Evolutionary conservation across 64 coral and sea anemone species (phyloP).

Genomic region (Montipora capricornis): DNA sequence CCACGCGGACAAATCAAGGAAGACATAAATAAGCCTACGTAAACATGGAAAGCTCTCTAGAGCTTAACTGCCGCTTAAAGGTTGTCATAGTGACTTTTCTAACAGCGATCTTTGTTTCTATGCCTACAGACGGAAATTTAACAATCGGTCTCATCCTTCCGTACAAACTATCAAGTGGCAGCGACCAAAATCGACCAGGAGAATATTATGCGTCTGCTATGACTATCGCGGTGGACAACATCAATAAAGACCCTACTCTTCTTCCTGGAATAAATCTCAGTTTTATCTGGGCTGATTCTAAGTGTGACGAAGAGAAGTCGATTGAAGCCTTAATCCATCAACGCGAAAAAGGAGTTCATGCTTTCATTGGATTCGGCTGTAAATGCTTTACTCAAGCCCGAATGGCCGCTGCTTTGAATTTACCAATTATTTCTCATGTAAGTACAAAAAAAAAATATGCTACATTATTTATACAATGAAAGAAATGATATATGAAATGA

Average conservation of each 20-base stretch:
- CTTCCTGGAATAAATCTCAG: slow-evolving; percentile 64
- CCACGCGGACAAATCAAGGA: not conserved
- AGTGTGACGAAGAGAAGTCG: slow-evolving; percentile 76
- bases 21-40: not conserved
- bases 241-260: slow-evolving; percentile 70
- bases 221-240: slow-evolving; percentile 75
- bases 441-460: slow-evolving; percentile 9
- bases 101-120: not conserved
- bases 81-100: not conserved
- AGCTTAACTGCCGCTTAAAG: not conserved
- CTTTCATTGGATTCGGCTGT: slow-evolving; percentile 90
- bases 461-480: too few species aligned
- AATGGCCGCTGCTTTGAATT: slow-evolving; percentile 81
- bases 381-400: slow-evolving; percentile 76
- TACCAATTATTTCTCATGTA: slow-evolving; percentile 90
- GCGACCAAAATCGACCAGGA: slow-evolving; percentile 1
- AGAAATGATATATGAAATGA: too few species aligned
- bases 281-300: slow-evolving; percentile 85
- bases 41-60: slow-evolving; percentile 2
- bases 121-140: slow-evolving; percentile 58
- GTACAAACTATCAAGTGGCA: slow-evolving; percentile 14
- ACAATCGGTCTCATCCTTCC: slow-evolving; percentile 80
- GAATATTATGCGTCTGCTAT: slow-evolving; percentile 70
- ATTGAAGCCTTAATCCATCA: slow-evolving; percentile 63
- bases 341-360: slow-evolving; percentile 72